Conservation (phyloP, 2,797 vertebrate species). For the Sphenodon punctatus region DNA sequence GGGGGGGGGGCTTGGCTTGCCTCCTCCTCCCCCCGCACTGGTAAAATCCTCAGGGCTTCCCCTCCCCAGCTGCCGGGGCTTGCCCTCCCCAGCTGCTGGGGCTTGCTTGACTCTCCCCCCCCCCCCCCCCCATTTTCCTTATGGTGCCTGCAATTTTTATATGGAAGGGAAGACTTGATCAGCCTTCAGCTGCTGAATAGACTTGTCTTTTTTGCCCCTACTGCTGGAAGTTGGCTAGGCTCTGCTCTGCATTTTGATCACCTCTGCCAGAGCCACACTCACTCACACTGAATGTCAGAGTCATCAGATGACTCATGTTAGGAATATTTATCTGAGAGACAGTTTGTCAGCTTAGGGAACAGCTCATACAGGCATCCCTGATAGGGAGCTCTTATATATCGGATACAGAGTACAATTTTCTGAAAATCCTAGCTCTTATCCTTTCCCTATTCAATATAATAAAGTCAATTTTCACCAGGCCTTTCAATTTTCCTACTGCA, state of each 20-base stretch:
- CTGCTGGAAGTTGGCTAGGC: background rate
- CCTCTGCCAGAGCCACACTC: constrained; percentile 19
- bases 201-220: background rate
- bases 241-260: constrained; percentile 36
- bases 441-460: background rate
- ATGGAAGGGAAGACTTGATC: background rate
- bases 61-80: too few species aligned
- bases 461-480: background rate
- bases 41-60: too few species aligned
- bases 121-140: constrained; percentile 13
- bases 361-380: background rate
- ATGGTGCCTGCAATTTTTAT: constrained; percentile 22
- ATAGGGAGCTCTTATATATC: background rate
- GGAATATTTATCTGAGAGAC: background rate
- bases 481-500: background rate
- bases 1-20: too few species aligned
- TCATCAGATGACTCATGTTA: background rate
- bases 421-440: background rate
- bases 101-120: too few species aligned
- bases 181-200: background rate
- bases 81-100: too few species aligned
- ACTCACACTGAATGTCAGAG: background rate
- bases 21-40: too few species aligned
- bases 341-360: background rate
- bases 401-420: background rate